phyloP scores from a whole-genome alignment of 2,888 invertebrate genomes.

The Chrysodeixis includens region DNA sequence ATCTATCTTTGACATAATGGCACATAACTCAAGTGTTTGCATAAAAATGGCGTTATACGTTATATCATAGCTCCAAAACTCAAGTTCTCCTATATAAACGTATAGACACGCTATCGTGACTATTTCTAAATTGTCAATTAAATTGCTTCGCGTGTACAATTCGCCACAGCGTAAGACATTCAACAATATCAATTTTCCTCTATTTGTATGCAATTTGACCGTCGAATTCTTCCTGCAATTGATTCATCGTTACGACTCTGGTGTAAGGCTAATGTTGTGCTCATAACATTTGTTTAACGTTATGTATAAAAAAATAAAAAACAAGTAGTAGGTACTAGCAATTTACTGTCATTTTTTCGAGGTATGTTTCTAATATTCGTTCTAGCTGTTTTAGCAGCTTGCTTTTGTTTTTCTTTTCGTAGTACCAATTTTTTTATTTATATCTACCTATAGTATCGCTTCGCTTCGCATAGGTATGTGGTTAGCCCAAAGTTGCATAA shows the following conservation, averaged over 20 bases:
- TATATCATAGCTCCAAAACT: slow-evolving; percentile 33
- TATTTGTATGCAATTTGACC: not conserved
- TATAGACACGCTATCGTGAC: not conserved
- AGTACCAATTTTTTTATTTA: too few relatives aligned
- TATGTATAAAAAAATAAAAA: too few relatives aligned
- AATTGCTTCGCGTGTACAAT: not conserved
- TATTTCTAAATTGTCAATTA: slow-evolving; percentile 1
- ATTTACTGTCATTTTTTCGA: too few relatives aligned
- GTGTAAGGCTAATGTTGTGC: not conserved
- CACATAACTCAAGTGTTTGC: slow-evolving; percentile 36
- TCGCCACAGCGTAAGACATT: not conserved
- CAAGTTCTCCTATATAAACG: not conserved
- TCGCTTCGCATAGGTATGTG: not conserved
- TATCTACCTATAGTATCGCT: not conserved
- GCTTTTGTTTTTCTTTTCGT: too few relatives aligned
- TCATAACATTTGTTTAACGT: not conserved
- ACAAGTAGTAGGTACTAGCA: too few relatives aligned
- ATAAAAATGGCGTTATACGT: slow-evolving; percentile 26
- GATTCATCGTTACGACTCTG: not conserved
- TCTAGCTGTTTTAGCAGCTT: too few relatives aligned
- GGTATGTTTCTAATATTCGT: too few relatives aligned
- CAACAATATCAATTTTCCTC: not conserved
- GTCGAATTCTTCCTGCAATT: not conserved
- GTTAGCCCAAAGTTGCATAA: slow-evolving; percentile 37
- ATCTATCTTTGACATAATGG: slow-evolving; percentile 14